phyloP scores from a whole-genome alignment of 2,797 vertebrate genomes.

The Choloepus didactylus region DNA sequence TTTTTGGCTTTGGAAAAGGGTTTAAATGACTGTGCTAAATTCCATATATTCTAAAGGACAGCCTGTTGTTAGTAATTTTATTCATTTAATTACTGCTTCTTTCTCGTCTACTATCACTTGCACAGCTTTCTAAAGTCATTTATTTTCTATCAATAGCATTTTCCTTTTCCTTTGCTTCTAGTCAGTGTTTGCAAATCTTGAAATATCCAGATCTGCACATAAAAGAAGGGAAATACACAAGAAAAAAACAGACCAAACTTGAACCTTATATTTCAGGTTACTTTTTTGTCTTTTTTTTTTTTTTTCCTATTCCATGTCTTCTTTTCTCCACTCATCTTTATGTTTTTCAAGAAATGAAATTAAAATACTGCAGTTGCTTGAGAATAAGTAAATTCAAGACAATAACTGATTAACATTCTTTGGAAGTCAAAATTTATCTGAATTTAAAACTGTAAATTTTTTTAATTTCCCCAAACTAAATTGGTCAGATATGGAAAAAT shows the following conservation, averaged over 20 bases:
- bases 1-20: conserved; percentile 13
- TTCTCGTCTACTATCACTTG: not conserved
- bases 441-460: conserved; percentile 30
- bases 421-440: conserved; percentile 48
- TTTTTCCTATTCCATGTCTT: not conserved
- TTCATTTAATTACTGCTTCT: not conserved
- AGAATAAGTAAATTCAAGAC: conserved; percentile 42
- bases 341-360: conserved; percentile 27
- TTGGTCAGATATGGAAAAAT: conserved; percentile 7
- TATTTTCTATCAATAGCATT: not conserved
- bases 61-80: not conserved
- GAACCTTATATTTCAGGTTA: not conserved
- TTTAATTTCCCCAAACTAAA: conserved; percentile 59
- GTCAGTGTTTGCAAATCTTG: conserved; percentile 3
- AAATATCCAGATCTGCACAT: not conserved
- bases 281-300: not conserved
- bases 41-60: not conserved
- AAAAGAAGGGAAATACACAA: conserved; percentile 4
- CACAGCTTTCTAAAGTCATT: not conserved
- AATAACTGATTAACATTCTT: conserved; percentile 23
- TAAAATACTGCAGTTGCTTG: not conserved
- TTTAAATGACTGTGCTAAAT: not conserved
- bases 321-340: not conserved
- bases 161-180: not conserved
- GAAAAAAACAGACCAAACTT: not conserved